Evolutionary conservation across 2,113 vertebrate genomes (phyloP).

Genomic region (Aythya baeri): DNA sequence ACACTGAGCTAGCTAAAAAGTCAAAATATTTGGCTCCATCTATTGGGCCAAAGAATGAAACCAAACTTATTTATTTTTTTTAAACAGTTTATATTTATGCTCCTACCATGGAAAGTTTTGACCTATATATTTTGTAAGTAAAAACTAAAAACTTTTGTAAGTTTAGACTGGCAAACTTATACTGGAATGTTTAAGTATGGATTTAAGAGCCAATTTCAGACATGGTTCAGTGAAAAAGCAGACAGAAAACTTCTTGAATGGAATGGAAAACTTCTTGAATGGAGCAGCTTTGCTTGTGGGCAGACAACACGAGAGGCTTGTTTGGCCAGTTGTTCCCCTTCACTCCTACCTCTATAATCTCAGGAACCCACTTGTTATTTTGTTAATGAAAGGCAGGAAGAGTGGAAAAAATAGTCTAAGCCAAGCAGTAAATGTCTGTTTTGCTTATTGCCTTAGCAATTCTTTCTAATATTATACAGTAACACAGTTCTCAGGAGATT

Average conservation of each 20-base stretch:
- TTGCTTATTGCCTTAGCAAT: background rate
- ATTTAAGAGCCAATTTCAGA: background rate
- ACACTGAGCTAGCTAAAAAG: background rate
- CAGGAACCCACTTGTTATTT: background rate
- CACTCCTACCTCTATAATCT: background rate
- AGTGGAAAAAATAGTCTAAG: background rate
- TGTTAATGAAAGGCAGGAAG: background rate
- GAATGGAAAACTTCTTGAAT: background rate
- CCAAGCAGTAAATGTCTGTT: background rate
- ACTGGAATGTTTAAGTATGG: background rate
- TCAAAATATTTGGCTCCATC: background rate
- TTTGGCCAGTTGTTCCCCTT: background rate
- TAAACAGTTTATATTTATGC: background rate
- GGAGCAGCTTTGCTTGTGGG: background rate
- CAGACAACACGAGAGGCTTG: background rate
- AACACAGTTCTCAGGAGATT: background rate
- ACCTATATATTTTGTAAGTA: background rate
- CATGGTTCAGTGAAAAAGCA: background rate
- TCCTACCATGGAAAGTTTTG: background rate
- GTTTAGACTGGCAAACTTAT: background rate
- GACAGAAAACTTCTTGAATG: background rate
- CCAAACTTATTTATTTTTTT: background rate
- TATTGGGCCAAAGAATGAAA: background rate
- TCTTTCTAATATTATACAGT: background rate
- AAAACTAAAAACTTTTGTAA: background rate